phyloP scores from a whole-genome alignment of 2,797 vertebrate species.

The Trachops cirrhosus region DNA sequence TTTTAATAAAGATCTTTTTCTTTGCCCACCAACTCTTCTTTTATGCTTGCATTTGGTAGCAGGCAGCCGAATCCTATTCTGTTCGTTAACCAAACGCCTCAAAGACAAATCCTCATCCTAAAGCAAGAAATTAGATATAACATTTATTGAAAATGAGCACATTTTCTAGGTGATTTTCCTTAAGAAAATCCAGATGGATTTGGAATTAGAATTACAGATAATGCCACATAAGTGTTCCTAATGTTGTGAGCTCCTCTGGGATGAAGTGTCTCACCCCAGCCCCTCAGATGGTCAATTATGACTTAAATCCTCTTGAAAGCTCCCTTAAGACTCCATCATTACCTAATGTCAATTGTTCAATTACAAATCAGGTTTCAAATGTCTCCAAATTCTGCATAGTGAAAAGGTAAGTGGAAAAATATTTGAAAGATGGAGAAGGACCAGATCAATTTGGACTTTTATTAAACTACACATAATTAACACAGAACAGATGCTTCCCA shows the following conservation, averaged over 20 bases:
- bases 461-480: constrained; percentile 73
- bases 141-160: constrained; percentile 46
- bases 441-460: constrained; percentile 66
- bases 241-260: constrained; percentile 36
- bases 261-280: constrained; percentile 37
- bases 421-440: constrained; percentile 44
- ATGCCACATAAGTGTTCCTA: constrained; percentile 62
- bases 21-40: neutral
- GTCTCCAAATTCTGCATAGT: constrained; percentile 56
- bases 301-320: constrained; percentile 64
- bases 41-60: neutral
- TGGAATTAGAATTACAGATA: constrained; percentile 59
- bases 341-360: constrained; percentile 63
- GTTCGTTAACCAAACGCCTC: neutral
- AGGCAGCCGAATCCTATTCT: neutral
- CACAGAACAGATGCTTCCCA: constrained; percentile 65
- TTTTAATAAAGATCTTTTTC: neutral
- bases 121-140: constrained; percentile 31
- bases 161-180: constrained; percentile 52
- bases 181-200: constrained; percentile 44
- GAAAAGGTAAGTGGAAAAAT: constrained; percentile 56
- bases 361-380: constrained; percentile 62
- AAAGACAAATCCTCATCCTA: constrained; percentile 34
- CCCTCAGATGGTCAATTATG: constrained; percentile 65
- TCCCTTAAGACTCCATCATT: constrained; percentile 54